These are phyloP conservation scores for Acanthosoma haemorrhoidale DNA, from an alignment of 2,888 invertebrate species.

Conservation along the genomic window DNA sequence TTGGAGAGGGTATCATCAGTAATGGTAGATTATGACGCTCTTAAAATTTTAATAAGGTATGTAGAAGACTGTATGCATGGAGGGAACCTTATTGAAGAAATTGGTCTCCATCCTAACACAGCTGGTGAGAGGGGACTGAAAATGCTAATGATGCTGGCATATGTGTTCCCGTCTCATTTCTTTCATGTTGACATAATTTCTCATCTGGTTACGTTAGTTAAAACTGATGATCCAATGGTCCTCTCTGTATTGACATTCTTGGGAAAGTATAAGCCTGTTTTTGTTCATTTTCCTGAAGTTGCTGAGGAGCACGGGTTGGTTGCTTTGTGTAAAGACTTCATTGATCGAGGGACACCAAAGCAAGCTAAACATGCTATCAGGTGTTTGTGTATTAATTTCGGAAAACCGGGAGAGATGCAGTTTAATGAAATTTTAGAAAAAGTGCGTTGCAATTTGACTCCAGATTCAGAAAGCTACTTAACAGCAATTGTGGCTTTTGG, in stretches of 20 bases:
- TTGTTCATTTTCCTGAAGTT: constrained; percentile 63
- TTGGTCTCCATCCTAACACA: constrained; percentile 72
- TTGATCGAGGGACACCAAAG: constrained; percentile 83
- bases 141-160: constrained; percentile 80
- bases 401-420: constrained; percentile 59
- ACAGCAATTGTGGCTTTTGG: constrained; percentile 92
- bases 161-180: constrained; percentile 90
- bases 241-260: constrained; percentile 79
- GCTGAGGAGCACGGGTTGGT: constrained; percentile 70
- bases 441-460: constrained; percentile 66
- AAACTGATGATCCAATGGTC: constrained; percentile 75
- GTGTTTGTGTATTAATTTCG: constrained; percentile 81
- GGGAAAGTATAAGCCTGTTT: constrained; percentile 78
- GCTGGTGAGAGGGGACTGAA: constrained; percentile 86
- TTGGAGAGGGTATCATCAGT: constrained; percentile 92
- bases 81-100: constrained; percentile 62
- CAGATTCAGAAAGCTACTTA: constrained; percentile 74
- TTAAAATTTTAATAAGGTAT: constrained; percentile 58
- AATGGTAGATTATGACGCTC: constrained; percentile 87
- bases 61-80: constrained; percentile 70
- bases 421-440: constrained; percentile 80
- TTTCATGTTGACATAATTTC: constrained; percentile 76
- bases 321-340: constrained; percentile 81
- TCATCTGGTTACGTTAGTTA: constrained; percentile 69
- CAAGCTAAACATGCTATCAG: constrained; percentile 95